These are phyloP conservation scores for Thomomys bottae DNA, from an alignment of 2,113 vertebrate species.

Conservation along the genomic window DNA sequence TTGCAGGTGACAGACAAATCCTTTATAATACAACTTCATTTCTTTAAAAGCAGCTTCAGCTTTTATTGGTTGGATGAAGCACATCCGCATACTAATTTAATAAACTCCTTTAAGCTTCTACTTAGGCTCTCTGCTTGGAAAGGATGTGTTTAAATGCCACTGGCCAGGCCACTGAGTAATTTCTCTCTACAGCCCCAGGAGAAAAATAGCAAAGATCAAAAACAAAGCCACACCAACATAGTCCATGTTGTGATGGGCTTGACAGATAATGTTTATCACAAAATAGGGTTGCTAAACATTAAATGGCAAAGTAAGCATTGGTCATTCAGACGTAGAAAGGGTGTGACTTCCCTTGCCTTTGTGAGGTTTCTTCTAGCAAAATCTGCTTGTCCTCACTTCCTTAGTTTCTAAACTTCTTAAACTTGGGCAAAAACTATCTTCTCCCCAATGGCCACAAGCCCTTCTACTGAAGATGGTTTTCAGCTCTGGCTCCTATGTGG, in stretches of 20 bases:
- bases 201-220: slow-evolving; percentile 30
- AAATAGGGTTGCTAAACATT: neutral
- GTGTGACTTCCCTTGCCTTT: neutral
- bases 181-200: neutral
- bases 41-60: slow-evolving; percentile 64
- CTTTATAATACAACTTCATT: slow-evolving; percentile 28
- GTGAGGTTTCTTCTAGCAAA: neutral
- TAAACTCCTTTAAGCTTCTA: slow-evolving; percentile 53
- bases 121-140: slow-evolving; percentile 11
- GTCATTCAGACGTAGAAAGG: neutral
- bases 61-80: slow-evolving; percentile 63
- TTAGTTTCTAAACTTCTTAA: neutral
- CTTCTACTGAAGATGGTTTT: too few relatives aligned
- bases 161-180: neutral
- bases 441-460: rapidly evolving
- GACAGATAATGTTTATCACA: slow-evolving; percentile 8
- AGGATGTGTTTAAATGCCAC: slow-evolving; percentile 43
- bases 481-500: too few relatives aligned
- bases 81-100: slow-evolving; percentile 68
- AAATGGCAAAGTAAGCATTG: neutral
- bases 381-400: neutral
- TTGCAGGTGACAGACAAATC: slow-evolving; percentile 19
- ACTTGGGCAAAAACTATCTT: neutral
- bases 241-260: slow-evolving; percentile 42
- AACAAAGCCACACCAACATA: neutral